These are phyloP conservation scores for Mactra quadrangularis DNA, from an alignment of 1,140 invertebrate genomes.

Conservation along the genomic window DNA sequence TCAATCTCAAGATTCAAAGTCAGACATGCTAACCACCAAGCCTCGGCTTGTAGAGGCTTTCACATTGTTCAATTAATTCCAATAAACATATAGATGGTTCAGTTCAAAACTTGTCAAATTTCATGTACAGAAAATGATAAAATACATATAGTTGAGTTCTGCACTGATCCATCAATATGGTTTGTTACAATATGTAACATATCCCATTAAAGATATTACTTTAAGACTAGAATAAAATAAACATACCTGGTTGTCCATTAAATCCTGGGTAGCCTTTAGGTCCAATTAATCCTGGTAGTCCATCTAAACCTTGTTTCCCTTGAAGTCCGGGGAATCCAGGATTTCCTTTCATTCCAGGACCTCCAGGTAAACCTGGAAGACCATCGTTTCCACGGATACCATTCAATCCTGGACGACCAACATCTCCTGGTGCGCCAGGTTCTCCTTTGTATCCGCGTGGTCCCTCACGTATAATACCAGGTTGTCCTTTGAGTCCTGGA, in stretches of 20 bases:
- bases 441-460: conserved; percentile 70
- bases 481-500: conserved; percentile 81
- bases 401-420: conserved; percentile 55
- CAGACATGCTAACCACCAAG: too few relatives aligned
- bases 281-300: conserved; percentile 58
- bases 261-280: conserved; percentile 58
- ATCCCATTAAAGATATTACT: too few relatives aligned
- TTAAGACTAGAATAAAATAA: too few relatives aligned
- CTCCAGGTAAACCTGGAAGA: conserved; percentile 67
- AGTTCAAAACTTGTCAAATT: too few relatives aligned
- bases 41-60: too few relatives aligned
- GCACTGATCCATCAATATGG: too few relatives aligned
- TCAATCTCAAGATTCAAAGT: too few relatives aligned
- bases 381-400: conserved; percentile 68
- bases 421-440: conserved; percentile 83
- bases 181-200: too few relatives aligned
- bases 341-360: conserved; percentile 64
- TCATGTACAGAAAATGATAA: too few relatives aligned
- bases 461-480: conserved; percentile 82
- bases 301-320: conserved; percentile 52
- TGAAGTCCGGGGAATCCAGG: conserved; percentile 42
- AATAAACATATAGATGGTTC: too few relatives aligned
- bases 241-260: conserved; percentile 53
- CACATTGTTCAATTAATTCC: too few relatives aligned
- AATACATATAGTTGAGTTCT: too few relatives aligned